Percentiles rank a stretch among this genome's conserved stretches.
These are phyloP conservation scores for Xiphorhynchus elegans DNA, from an alignment of 2,113 vertebrate species.

Conservation along the genomic window DNA sequence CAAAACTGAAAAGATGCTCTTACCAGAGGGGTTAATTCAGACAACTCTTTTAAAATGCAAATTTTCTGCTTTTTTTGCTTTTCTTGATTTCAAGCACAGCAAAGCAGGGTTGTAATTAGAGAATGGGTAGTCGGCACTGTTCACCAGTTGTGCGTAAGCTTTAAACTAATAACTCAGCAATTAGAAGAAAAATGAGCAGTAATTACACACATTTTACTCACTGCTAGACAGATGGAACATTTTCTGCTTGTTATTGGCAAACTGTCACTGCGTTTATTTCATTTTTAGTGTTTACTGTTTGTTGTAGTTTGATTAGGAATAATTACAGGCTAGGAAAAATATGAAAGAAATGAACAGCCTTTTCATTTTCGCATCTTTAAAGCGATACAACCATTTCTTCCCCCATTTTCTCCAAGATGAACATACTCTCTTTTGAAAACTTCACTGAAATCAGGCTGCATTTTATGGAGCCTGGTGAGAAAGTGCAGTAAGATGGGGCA, in stretches of 20 bases:
- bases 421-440: background rate
- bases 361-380: slow-evolving; percentile 57
- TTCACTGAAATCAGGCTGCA: background rate
- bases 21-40: slow-evolving; percentile 44
- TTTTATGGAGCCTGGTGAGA: background rate
- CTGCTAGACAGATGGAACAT: slow-evolving; percentile 81
- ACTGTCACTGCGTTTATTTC: slow-evolving; percentile 79
- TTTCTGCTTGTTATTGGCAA: slow-evolving; percentile 79
- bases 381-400: slow-evolving; percentile 35
- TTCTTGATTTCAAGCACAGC: slow-evolving; percentile 58
- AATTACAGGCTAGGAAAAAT: slow-evolving; percentile 79
- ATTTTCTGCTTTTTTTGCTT: slow-evolving; percentile 15
- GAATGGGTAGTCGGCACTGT: slow-evolving; percentile 64
- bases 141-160: slow-evolving; percentile 76
- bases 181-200: slow-evolving; percentile 84
- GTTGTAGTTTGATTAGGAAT: slow-evolving; percentile 80
- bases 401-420: background rate
- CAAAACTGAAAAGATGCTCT: background rate
- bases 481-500: rapidly evolving
- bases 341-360: slow-evolving; percentile 63
- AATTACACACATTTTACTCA: slow-evolving; percentile 82
- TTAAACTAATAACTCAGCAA: slow-evolving; percentile 85
- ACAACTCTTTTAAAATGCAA: slow-evolving; percentile 39
- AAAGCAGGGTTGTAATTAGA: slow-evolving; percentile 68
- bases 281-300: slow-evolving; percentile 82